phyloP scores from a whole-genome alignment of 2,888 invertebrate species.

The Cyclophora albipunctata region DNA sequence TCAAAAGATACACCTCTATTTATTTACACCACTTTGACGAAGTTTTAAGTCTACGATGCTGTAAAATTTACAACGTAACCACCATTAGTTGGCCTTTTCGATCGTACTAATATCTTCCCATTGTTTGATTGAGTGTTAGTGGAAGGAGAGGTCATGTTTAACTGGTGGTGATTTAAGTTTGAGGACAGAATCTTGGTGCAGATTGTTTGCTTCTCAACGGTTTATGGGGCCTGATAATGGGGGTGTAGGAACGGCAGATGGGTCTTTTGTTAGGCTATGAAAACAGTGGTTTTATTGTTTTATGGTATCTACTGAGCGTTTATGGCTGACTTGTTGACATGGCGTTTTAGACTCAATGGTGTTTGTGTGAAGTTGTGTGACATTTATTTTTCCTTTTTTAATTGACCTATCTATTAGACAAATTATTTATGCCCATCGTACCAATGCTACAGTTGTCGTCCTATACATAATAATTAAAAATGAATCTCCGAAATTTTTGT shows the following conservation, averaged over 20 bases:
- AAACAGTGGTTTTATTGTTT: conserved; percentile 19
- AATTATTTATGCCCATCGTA: no score
- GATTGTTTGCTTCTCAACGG: conserved; percentile 60
- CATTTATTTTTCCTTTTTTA: no score
- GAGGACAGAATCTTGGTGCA: conserved; percentile 44
- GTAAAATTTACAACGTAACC: conserved; percentile 45
- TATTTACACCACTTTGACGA: conserved; percentile 57
- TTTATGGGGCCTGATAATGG: conserved; percentile 63
- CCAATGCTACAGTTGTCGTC: no score
- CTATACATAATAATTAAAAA: no score
- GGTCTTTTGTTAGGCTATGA: conserved; percentile 38
- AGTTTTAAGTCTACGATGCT: conserved; percentile 49
- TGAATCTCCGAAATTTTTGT: no score
- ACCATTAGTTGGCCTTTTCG: conserved; percentile 23
- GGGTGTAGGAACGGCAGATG: conserved; percentile 55
- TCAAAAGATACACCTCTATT: conserved; percentile 32
- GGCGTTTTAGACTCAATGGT: no score
- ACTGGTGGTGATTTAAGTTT: conserved; percentile 41
- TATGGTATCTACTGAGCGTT: no score
- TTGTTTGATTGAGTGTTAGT: conserved; percentile 4
- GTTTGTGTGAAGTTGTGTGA: no score
- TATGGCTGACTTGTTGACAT: no score
- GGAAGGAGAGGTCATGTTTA: conserved; percentile 23
- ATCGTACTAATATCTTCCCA: no score
- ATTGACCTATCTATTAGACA: no score